Evolutionary conservation across 2,888 invertebrate genomes (phyloP), one percentile per base, ranked within the genome.

Genomic region (Congeria kusceri): DNA sequence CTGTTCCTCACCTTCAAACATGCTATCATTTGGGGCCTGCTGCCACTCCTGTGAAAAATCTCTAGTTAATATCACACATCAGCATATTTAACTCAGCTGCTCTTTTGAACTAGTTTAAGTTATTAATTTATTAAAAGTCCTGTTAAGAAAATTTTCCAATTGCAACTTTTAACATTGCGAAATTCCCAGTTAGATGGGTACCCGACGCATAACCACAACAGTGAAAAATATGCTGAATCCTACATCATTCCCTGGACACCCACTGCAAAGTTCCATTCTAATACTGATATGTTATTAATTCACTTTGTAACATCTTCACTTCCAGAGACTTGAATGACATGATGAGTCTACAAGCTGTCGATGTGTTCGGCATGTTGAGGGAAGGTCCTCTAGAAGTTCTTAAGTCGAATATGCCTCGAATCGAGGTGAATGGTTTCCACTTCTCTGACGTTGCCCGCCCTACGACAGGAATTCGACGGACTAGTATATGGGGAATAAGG

Each of bases 401-500:
- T 27, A 94, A 95, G 83, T 94, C 94, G 20, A 94, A 94, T 75
- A 94, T 96, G 88, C 94, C 95, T 1, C 93, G 94, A 7, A 95
- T 96, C 67, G 95, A 95, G 88, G 95, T 97, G 61, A 97, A 97
- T 93, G 86, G 88, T 49, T 95, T 97, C 18, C 95, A 95, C 78
- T 96, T 96, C 92, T 98, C 98, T 89, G 97, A 97, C 0, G 96
- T 98, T 18, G 97, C 98, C 0, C 87, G 94, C 20, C 98, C 98
- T 0, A 98, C 98, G 0, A 97, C 98, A 0, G 98, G 98, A 0
- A 95, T 96, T 0, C 94, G 96, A 80, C 95, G 98, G 87, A 97
- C 98, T 0, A 97, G 97, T 28, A 96, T 98, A 91, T 98, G 98
- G 98, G 97, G 96, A 0, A 94, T 97, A 29, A 94, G 97, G 68